Evolutionary conservation across 2,797 vertebrate genomes (phyloP).

Genomic region (Cynodonichthys magdalenae): DNA sequence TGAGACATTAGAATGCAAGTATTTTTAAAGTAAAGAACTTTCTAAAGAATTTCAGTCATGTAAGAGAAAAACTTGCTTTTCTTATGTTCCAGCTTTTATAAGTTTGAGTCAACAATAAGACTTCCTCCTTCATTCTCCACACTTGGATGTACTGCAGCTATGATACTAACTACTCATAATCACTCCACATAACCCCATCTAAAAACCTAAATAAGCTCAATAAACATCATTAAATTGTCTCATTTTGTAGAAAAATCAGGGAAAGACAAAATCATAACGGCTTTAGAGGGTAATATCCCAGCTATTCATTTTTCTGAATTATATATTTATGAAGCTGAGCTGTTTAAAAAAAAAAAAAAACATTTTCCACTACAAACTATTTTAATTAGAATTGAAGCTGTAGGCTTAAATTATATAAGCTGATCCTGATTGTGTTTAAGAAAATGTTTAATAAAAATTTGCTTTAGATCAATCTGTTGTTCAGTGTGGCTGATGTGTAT

Average conservation of each 20-base stretch:
- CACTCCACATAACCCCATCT: no score
- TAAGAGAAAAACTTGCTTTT: no score
- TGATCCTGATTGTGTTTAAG: slow-evolving; percentile 31
- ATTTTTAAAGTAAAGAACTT: no score
- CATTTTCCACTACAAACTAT: slow-evolving; percentile 32
- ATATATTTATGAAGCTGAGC: slow-evolving; percentile 44
- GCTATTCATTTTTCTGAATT: slow-evolving; percentile 45
- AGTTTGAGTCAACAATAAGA: no score
- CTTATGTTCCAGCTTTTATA: no score
- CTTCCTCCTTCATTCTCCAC: no score
- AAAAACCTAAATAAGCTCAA: neutral
- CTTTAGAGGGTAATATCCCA: slow-evolving; percentile 45
- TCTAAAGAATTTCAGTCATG: no score
- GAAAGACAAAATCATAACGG: slow-evolving; percentile 42
- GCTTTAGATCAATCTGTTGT: slow-evolving; percentile 56
- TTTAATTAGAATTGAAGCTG: slow-evolving; percentile 47
- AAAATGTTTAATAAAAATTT: slow-evolving; percentile 45
- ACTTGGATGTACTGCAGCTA: no score
- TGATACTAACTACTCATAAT: no score
- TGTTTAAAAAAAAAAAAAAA: slow-evolving; percentile 37
- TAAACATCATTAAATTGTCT: slow-evolving; percentile 19
- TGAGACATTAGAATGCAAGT: no score
- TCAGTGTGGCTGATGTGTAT: slow-evolving; percentile 32
- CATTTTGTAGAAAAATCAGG: slow-evolving; percentile 24
- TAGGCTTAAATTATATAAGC: slow-evolving; percentile 36